Evolutionary conservation across 2,797 vertebrate genomes (phyloP).

Genomic region (Cheirogaleus major): DNA sequence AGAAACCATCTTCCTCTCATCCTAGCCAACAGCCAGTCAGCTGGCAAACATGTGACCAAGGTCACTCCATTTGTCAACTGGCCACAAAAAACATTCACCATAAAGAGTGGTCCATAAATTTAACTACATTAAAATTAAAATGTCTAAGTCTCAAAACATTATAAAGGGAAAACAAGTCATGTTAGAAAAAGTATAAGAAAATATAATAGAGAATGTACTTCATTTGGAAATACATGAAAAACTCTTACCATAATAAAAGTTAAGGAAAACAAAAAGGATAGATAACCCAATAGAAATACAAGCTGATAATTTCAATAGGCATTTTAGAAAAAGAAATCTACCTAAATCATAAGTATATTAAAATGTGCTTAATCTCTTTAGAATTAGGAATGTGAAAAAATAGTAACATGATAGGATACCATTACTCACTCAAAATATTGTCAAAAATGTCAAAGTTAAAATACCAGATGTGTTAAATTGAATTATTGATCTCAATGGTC

Average conservation of each 20-base stretch:
- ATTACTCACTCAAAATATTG: neutral
- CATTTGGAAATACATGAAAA: neutral
- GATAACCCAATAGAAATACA: neutral
- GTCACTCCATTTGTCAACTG: neutral
- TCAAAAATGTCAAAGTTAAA: neutral
- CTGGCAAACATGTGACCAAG: neutral
- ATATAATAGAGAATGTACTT: neutral
- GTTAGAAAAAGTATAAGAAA: neutral
- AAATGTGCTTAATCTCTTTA: neutral
- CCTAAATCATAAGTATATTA: neutral
- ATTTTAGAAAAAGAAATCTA: neutral
- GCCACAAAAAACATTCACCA: neutral
- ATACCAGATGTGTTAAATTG: neutral
- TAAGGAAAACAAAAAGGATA: neutral
- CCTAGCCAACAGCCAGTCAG: neutral
- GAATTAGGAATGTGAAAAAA: neutral
- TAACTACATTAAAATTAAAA: neutral
- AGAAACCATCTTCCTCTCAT: neutral
- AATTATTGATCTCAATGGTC: neutral
- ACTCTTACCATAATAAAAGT: neutral
- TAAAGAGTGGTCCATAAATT: neutral
- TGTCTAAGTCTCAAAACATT: neutral
- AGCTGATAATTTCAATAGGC: neutral
- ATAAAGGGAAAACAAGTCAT: neutral
- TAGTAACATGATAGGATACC: neutral